A percentile compares a stretch with the other conserved stretches of the same genome.
These are phyloP conservation scores for Campoletis raptor DNA, from an alignment of 2,888 invertebrate species.

Conservation along the genomic window DNA sequence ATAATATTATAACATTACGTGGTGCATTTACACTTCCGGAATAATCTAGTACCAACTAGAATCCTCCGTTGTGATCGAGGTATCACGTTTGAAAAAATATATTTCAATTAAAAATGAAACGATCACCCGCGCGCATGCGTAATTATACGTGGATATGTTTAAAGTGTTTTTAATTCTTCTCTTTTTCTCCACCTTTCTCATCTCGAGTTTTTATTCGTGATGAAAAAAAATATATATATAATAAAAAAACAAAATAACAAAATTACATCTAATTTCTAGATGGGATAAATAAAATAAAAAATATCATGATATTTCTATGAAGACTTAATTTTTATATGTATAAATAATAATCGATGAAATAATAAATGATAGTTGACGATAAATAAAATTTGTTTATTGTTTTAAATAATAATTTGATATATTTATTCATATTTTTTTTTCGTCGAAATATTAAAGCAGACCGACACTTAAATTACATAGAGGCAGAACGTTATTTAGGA, in stretches of 20 bases:
- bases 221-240: too few species aligned
- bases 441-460: slow-evolving; percentile 48
- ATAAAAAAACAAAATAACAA: not conserved
- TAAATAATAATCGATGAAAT: not conserved
- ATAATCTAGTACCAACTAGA: slow-evolving; percentile 49
- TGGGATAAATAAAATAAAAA: not conserved
- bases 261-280: not conserved
- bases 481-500: slow-evolving; percentile 72
- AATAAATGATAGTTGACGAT: not conserved
- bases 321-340: not conserved
- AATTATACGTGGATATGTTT: slow-evolving; percentile 78
- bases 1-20: slow-evolving; percentile 31
- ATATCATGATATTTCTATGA: not conserved
- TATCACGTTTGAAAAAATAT: slow-evolving; percentile 83
- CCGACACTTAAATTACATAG: slow-evolving; percentile 59
- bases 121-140: slow-evolving; percentile 73
- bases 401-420: slow-evolving; percentile 1
- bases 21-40: slow-evolving; percentile 39
- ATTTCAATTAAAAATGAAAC: slow-evolving; percentile 78
- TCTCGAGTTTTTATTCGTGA: not conserved
- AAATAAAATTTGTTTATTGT: slow-evolving; percentile 21
- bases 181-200: slow-evolving; percentile 17
- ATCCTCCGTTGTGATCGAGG: slow-evolving; percentile 70
- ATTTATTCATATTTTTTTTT: not conserved
- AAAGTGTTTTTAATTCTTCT: slow-evolving; percentile 44